Percentiles rank a stretch among this genome's conserved stretches.
These are phyloP conservation scores for Nyctalus aviator DNA, from an alignment of 2,797 vertebrate species.

Conservation along the genomic window DNA sequence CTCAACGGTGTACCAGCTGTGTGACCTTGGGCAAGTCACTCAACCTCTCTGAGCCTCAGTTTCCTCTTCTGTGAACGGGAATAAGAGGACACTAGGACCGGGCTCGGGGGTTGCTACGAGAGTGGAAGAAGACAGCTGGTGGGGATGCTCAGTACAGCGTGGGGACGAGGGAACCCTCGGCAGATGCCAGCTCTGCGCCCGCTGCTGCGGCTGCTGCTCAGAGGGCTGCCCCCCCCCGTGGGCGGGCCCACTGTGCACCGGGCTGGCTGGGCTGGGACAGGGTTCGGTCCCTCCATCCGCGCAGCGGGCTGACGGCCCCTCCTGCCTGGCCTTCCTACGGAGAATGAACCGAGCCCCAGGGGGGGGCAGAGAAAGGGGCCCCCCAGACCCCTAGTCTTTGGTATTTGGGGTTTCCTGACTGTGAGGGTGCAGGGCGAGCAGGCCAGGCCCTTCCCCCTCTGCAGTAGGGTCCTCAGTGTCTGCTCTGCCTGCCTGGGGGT, in stretches of 20 bases:
- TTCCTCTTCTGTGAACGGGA: not conserved
- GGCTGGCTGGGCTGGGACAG: not conserved
- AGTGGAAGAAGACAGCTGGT: not conserved
- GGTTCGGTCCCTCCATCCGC: not conserved
- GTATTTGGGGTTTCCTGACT: not conserved
- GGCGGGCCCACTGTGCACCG: not conserved
- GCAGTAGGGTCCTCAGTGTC: not conserved
- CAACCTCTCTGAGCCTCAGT: not conserved
- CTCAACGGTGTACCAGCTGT: not conserved
- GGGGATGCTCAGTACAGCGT: rapidly evolving
- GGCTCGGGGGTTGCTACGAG: not conserved
- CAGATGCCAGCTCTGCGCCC: rapidly evolving
- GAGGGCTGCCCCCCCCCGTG: not conserved
- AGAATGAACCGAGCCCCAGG: not conserved
- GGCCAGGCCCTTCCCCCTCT: rapidly evolving
- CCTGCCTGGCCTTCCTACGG: not conserved
- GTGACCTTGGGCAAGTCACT: not conserved
- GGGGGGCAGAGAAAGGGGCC: not conserved
- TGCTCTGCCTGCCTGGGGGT: not conserved
- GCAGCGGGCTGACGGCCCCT: not conserved
- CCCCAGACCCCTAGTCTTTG: not conserved
- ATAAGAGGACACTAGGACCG: rapidly evolving
- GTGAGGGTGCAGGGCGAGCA: not conserved
- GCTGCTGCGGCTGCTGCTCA: rapidly evolving
- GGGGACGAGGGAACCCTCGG: not conserved